Conservation (phyloP, 2,113 vertebrate species). For the Syngnathoides biaculeatus region DNA sequence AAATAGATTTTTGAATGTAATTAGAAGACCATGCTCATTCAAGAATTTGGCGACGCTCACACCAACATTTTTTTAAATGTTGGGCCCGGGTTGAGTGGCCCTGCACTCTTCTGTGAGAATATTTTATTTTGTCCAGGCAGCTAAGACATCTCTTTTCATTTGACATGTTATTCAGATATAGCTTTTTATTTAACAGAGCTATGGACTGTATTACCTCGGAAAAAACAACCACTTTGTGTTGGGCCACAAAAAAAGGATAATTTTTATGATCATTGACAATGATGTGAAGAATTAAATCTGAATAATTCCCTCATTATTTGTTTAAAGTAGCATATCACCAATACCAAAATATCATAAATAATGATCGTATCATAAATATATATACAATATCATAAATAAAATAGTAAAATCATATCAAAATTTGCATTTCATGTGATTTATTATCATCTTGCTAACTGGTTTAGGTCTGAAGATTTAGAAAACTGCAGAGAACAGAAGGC, state of each 20-base stretch:
- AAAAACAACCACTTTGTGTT: too few species aligned
- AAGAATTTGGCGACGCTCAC: conserved; percentile 39
- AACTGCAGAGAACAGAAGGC: conserved; percentile 7
- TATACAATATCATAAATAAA: too few species aligned
- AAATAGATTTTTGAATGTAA: conserved; percentile 31
- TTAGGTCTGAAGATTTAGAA: conserved; percentile 21
- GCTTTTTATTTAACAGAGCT: too few species aligned
- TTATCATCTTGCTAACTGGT: background rate
- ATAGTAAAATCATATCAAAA: conserved; percentile 25
- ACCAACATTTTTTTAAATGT: conserved; percentile 42
- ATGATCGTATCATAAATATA: too few species aligned
- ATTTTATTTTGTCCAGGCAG: too few species aligned
- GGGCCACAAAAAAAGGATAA: background rate
- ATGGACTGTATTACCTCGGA: too few species aligned
- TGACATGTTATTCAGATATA: too few species aligned
- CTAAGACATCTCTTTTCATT: too few species aligned
- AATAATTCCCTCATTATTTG: background rate
- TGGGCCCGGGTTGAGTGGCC: too few species aligned
- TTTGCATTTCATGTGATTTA: conserved; percentile 17
- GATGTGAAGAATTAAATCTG: background rate
- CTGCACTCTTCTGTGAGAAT: too few species aligned
- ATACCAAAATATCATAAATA: too few species aligned
- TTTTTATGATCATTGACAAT: background rate
- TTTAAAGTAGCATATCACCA: conserved; percentile 9
- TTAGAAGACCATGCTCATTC: conserved; percentile 37